Evolutionary conservation across 2,888 invertebrate genomes (phyloP).

Genomic region (Eupithecia centaureata): DNA sequence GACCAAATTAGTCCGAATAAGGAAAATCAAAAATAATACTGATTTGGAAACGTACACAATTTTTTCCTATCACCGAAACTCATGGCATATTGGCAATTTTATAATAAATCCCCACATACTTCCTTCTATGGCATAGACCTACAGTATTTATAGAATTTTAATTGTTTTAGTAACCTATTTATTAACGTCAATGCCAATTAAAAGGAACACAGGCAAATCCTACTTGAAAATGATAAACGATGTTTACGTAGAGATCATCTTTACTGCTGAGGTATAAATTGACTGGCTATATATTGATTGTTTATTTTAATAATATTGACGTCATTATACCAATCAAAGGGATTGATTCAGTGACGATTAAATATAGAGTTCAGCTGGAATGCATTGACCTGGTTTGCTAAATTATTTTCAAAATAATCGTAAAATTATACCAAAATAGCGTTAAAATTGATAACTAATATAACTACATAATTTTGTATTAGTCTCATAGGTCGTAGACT

Average conservation of each 20-base stretch:
- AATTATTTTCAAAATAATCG: background rate
- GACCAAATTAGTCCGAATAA: no score
- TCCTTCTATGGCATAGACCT: background rate
- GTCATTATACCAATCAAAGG: conserved; percentile 19
- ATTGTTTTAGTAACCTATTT: background rate
- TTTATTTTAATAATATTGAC: conserved; percentile 25
- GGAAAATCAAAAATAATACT: no score
- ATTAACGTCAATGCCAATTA: conserved; percentile 8
- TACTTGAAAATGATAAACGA: conserved; percentile 51
- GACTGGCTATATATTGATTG: conserved; percentile 30
- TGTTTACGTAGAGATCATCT: conserved; percentile 36
- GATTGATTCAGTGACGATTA: conserved; percentile 10
- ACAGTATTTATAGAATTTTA: background rate
- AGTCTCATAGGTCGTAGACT: background rate
- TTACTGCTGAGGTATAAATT: conserved; percentile 3
- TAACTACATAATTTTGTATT: background rate
- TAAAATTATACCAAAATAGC: background rate
- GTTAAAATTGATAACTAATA: no score
- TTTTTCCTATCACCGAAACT: background rate
- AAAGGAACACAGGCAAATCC: conserved; percentile 19
- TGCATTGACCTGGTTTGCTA: background rate
- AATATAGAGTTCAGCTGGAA: background rate
- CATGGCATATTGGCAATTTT: background rate
- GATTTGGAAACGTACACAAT: background rate
- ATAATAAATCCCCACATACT: background rate